Base-by-base conservation (phyloP, 1,140 invertebrate species). In the Drosophila ironensis region DNA sequence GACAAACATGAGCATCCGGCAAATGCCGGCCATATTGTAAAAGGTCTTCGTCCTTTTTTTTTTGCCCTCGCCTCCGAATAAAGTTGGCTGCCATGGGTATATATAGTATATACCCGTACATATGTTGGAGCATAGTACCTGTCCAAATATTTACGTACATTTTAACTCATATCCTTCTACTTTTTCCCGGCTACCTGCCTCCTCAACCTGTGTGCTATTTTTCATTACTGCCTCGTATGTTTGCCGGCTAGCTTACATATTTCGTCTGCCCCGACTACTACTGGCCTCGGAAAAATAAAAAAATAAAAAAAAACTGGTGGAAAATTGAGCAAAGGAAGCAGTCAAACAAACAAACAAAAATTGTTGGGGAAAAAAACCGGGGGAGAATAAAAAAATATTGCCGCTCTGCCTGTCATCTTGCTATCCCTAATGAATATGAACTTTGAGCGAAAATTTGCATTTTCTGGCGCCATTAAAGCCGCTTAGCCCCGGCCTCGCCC, bases 71-170 rank as follows among this genome's bases (percentile, higher is more conserved):
- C 30, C 30, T 35, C 11, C 3, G 6, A 14, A 27, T 4, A 8
- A 16, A 64, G 28, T 16, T 37, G 33, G 30, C 7, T n/a, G n/a
- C n/a, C n/a, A n/a, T n/a, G n/a, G n/a, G n/a, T n/a, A n/a, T n/a
- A n/a, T n/a, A n/a, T n/a, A n/a, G n/a, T n/a, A n/a, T n/a, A n/a
- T n/a, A n/a, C n/a, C 30, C 8, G 3, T 64, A 50, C 46, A 57
- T 45, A 67, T 45, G 50, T 71, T 35, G 53, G 56, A 56, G 20
- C 38, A 20, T 37, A 52, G 60, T 47, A 64, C 52, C 60, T 78
- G 56, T 19, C 42, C 63, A 78, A 78, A 78, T 80, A 80, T 80
- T 80, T 80, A 45, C 70, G 56, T 59, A 51, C 64, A 57, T 70
- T 38, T 42, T 57, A 50, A 37, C 33, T 74, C 28, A 51, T 73